phyloP scores from a whole-genome alignment of 2,888 invertebrate species.

The Ectobius pallidus region DNA sequence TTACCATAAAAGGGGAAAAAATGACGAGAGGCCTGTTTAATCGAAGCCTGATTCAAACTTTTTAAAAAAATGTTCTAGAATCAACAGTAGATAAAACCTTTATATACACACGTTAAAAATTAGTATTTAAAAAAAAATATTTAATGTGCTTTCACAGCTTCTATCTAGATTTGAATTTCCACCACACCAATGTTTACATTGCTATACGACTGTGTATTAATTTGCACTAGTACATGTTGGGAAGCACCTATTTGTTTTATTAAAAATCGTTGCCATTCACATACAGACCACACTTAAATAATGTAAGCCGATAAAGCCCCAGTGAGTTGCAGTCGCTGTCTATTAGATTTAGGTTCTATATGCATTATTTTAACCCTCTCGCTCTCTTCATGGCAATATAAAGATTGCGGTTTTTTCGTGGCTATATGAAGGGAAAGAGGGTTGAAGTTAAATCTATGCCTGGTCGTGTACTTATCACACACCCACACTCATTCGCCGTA shows the following conservation, averaged over 20 bases:
- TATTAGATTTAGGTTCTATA: constrained; percentile 16
- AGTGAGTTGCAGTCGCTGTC: constrained; percentile 18
- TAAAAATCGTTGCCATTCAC: constrained; percentile 23
- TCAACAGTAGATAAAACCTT: constrained; percentile 8
- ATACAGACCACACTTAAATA: constrained; percentile 6
- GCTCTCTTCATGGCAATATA: constrained; percentile 20
- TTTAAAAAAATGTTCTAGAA: not conserved
- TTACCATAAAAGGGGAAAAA: too few relatives aligned
- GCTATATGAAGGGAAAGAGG: constrained; percentile 1
- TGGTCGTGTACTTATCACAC: constrained; percentile 27
- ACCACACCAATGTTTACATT: not conserved
- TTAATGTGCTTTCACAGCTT: not conserved
- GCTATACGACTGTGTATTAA: not conserved
- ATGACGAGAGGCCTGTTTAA: not conserved
- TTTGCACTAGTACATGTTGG: not conserved
- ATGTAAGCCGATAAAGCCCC: constrained; percentile 18
- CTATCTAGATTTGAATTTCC: constrained; percentile 12
- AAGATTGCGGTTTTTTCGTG: constrained; percentile 20
- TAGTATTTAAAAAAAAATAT: not conserved
- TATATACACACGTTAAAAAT: constrained; percentile 2
- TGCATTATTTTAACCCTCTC: constrained; percentile 6
- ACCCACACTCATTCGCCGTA: constrained; percentile 17
- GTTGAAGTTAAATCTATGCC: constrained; percentile 28
- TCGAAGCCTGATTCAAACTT: not conserved
- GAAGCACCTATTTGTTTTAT: constrained; percentile 15